Evolutionary conservation across 2,888 invertebrate species (phyloP).

Genomic region (Heliconius cydno): DNA sequence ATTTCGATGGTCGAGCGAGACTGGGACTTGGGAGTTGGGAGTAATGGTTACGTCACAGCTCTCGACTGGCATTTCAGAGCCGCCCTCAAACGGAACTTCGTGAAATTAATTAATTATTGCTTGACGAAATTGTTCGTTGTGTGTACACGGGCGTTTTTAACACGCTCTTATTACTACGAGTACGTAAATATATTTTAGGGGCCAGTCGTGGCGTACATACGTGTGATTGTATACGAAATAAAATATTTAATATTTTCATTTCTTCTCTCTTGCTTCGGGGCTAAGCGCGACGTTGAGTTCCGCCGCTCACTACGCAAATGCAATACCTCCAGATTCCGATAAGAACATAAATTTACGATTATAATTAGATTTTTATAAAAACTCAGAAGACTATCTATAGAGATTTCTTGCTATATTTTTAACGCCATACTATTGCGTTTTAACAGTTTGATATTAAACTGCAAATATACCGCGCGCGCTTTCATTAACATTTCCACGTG

Average conservation of each 20-base stretch:
- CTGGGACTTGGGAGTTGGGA: neutral
- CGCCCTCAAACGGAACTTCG: slow-evolving; percentile 12
- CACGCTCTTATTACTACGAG: neutral
- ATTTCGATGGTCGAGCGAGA: slow-evolving; percentile 8
- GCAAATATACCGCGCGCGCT: slow-evolving; percentile 11
- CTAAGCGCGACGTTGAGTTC: no score
- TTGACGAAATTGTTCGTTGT: slow-evolving; percentile 31
- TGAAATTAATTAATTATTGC: slow-evolving; percentile 46
- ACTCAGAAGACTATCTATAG: no score
- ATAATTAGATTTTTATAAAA: no score
- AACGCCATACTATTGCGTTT: neutral
- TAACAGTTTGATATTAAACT: neutral
- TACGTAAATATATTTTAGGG: no score
- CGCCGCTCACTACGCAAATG: no score
- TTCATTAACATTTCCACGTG: slow-evolving; percentile 34
- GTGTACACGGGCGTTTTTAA: slow-evolving; percentile 1
- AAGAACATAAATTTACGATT: no score
- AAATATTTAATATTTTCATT: no score
- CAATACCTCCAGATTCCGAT: no score
- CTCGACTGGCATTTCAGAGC: slow-evolving; percentile 11
- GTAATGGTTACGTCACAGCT: slow-evolving; percentile 7
- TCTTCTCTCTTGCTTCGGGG: no score
- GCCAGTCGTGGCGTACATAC: no score
- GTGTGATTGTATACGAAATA: no score
- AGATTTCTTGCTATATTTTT: neutral